Evolutionary conservation across 2,888 invertebrate genomes (phyloP), one percentile per base, ranked within the genome.

Genomic region (Oegoconia quadripuncta): DNA sequence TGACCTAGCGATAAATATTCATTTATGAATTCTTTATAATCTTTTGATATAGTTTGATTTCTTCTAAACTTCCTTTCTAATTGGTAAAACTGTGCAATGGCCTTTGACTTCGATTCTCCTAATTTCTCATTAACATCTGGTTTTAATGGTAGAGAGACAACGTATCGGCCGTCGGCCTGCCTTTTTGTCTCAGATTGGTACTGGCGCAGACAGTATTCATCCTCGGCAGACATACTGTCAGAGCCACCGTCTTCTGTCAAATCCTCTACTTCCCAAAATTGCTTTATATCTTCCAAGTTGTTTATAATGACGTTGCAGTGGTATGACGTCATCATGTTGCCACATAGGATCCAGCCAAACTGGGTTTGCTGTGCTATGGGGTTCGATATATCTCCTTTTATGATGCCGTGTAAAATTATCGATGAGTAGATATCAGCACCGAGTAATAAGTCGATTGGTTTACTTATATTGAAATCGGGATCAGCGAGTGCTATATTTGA

Each of bases 361-460:
- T 36, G 42, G 12, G 53, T 50, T 40, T 54, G 51, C 31, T 54
- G 51, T 4, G 48, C 48, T 2, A 43, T 41, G 3, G 49, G 49
- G 25, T 40, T 31, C 3, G 35, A 23, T 5, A 23, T n/a, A 4
- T 41, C 34, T 26, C 25, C 39, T 29, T 39, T 48, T 7, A 39
- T 42, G 13, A 45, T 40, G 3, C 39, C 39, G 13, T 12, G 37
- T 25, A 38, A 20, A 16, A 45, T 39, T 7, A 44, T 42, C n/a
- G n/a, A n/a, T n/a, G n/a, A n/a, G n/a, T n/a, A n/a, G n/a, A n/a
- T n/a, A n/a, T n/a, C n/a, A n/a, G 15, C n/a, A n/a, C n/a, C n/a
- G n/a, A n/a, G n/a, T n/a, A n/a, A n/a, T n/a, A n/a, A n/a, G n/a
- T n/a, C n/a, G n/a, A n/a, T n/a, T n/a, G n/a, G n/a, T n/a, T n/a